phyloP scores from a whole-genome alignment of 2,113 vertebrate species.

The Python bivittatus region DNA sequence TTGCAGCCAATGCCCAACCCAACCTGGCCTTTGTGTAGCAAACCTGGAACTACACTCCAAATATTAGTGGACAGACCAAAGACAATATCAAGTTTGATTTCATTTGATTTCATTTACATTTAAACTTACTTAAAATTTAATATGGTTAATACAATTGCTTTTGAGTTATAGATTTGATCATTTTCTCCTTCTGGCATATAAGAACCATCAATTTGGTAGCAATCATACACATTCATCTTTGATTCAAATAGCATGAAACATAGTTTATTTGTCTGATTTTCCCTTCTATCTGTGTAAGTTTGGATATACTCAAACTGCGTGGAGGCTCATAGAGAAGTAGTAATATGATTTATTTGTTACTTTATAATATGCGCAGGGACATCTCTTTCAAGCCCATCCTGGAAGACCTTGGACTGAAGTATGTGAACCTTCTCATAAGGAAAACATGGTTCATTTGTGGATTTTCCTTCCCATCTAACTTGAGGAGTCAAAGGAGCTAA shows the following conservation, averaged over 20 bases:
- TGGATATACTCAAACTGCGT: background rate
- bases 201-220: background rate
- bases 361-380: background rate
- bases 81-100: background rate
- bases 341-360: background rate
- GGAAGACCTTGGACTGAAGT: background rate
- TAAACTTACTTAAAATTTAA: background rate
- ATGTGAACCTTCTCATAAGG: background rate
- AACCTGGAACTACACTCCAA: background rate
- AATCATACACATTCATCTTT: background rate
- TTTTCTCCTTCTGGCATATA: background rate
- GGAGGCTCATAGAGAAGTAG: background rate
- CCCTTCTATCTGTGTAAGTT: background rate
- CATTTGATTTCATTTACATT: background rate
- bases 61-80: background rate
- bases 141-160: background rate
- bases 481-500: background rate
- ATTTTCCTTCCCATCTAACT: background rate
- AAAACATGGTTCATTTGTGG: background rate
- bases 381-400: background rate
- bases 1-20: background rate
- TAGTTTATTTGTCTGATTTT: background rate
- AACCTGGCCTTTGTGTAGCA: no score
- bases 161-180: background rate
- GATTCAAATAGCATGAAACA: background rate